Percentiles rank a stretch among this genome's conserved stretches.
phyloP scores from a whole-genome alignment of 2,797 vertebrate species.

The Thamnophis elegans region DNA sequence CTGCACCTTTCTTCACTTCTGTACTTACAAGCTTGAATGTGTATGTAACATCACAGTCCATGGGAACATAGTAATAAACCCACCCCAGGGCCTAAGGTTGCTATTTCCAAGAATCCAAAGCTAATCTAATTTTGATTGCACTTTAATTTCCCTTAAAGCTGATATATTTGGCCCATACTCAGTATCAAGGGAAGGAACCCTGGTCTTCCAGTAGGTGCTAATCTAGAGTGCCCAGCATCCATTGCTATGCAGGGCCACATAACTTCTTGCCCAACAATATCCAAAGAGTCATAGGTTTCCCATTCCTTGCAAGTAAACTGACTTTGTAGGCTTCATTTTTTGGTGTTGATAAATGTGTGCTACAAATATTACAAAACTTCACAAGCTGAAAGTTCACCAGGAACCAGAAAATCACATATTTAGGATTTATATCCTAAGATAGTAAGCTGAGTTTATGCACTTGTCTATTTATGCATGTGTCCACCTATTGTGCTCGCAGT shows the following conservation, averaged over 20 bases:
- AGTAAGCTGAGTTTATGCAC: conserved; percentile 31
- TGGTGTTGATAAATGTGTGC: neutral
- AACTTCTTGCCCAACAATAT: neutral
- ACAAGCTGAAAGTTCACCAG: conserved; percentile 7
- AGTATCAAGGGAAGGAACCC: neutral
- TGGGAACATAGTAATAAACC: neutral
- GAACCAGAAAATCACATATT: conserved; percentile 30
- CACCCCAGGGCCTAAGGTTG: neutral
- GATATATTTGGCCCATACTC: neutral
- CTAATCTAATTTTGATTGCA: neutral
- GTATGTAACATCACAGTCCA: neutral
- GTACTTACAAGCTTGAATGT: neutral
- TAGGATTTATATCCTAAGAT: conserved; percentile 34
- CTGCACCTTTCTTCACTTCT: no score
- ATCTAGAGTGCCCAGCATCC: neutral
- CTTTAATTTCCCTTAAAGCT: neutral
- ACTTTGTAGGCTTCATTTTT: neutral
- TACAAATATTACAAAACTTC: neutral
- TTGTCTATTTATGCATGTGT: neutral
- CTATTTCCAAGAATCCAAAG: neutral
- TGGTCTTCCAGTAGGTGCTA: neutral
- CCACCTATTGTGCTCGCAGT: neutral
- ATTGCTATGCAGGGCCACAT: no score
- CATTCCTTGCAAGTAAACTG: neutral
- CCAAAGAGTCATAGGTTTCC: neutral